Base-by-base conservation (phyloP, 2,888 invertebrate species). In the Phaonia tiefii region DNA sequence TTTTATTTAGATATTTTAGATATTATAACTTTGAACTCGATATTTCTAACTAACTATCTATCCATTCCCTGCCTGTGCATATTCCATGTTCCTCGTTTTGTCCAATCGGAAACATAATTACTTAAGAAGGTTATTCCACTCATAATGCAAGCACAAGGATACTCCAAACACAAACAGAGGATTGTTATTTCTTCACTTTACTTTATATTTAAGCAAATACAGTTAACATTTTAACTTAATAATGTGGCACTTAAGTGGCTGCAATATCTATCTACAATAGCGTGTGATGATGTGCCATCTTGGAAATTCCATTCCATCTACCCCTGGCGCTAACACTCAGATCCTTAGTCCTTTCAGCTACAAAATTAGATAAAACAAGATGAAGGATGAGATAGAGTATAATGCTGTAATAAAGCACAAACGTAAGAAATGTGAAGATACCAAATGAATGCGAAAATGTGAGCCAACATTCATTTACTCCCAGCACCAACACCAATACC, bases 141-240 rank as follows among this genome's bases (percentile, higher is more conserved):
- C 7, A 5, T 44, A 54, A 54, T n/a, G 25, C 54, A 54, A 54
- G 25, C 25, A 54, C 1, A 22, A 25, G 20, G 25, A 54, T 20
- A 8, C 8, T 31, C 17, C 54, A 54, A 54, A 54, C 54, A 54
- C 54, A 54, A 54, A 51, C 51, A 51, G 31, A 31, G 10, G 54
- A 66, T 51, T 75, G 67, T 69, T 51, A 60, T 75, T 26, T 75
- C 67, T 58, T 49, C 49, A 58, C 60, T 75, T 60, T 60, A 60
- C 67, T 67, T 75, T 69, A 75, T 75, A 60, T 60, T 49, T 67
- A 67, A 75, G 75, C 39, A 75, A 75, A 75, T 75, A 69, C 67
- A 69, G 67, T 67, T 67, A 67, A 75, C 74, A 67, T 75, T 75
- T 65, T 73, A 73, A 73, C 73, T 73, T 73, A 73, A 73, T 73